A percentile compares a stretch with the other conserved stretches of the same genome.
Evolutionary conservation across 1,140 invertebrate species (phyloP).

Genomic region (Aphelenchoides besseyi): DNA sequence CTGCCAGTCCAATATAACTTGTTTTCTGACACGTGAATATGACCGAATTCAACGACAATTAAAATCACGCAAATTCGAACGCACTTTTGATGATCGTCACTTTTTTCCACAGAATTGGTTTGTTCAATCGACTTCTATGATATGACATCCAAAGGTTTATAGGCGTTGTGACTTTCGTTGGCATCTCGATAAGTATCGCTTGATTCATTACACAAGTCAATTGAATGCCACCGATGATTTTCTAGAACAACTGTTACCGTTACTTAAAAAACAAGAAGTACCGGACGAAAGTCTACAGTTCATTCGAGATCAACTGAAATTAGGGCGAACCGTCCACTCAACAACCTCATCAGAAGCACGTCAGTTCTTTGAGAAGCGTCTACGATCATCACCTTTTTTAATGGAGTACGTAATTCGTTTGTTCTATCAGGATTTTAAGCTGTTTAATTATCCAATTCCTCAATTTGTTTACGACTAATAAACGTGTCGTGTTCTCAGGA

Average conservation of each 20-base stretch:
- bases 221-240: not conserved
- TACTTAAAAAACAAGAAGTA: not conserved
- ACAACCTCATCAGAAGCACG: conserved; percentile 40
- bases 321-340: conserved; percentile 15
- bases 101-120: conserved; percentile 16
- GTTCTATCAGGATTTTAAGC: conserved; percentile 43
- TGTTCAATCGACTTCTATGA: not conserved
- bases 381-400: conserved; percentile 36
- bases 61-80: not conserved
- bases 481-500: not conserved
- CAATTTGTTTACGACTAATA: not conserved
- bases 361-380: conserved; percentile 36
- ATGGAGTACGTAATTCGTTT: conserved; percentile 43
- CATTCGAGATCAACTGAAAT: not conserved
- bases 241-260: not conserved
- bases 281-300: not conserved
- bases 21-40: not conserved
- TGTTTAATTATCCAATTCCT: conserved; percentile 39
- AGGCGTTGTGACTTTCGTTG: conserved; percentile 24
- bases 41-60: not conserved
- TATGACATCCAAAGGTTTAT: not conserved
- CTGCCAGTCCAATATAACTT: conserved; percentile 4
- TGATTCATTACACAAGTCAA: not conserved
- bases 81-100: conserved; percentile 20
- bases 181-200: conserved; percentile 22